Percentiles rank a stretch among this genome's conserved stretches.
These are phyloP conservation scores for Pangasianodon gigas DNA, from an alignment of 2,113 vertebrate species.

Conservation along the genomic window DNA sequence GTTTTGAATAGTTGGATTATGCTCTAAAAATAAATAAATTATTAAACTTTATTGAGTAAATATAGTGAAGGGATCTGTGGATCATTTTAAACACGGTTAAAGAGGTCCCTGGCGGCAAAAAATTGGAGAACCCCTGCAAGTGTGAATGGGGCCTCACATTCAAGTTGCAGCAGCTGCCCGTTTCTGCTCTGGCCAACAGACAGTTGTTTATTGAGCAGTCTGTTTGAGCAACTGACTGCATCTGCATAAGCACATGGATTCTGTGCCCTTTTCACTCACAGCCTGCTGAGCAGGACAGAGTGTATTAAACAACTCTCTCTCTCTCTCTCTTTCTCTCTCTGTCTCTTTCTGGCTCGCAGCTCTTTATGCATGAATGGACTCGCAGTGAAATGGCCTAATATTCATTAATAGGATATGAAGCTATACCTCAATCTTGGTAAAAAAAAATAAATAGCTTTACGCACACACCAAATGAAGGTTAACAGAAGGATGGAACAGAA, in stretches of 20 bases:
- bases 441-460: not conserved
- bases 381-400: not conserved
- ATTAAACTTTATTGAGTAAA: not conserved
- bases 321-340: not conserved
- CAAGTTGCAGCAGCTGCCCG: conserved; percentile 34
- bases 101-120: not conserved
- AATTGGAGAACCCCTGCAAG: not conserved
- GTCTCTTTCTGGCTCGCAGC: not conserved
- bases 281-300: conserved; percentile 11
- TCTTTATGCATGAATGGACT: not conserved
- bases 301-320: not conserved
- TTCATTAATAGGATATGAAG: conserved; percentile 4
- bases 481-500: not conserved
- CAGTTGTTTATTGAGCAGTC: conserved; percentile 53
- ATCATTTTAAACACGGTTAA: not conserved
- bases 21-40: not conserved
- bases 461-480: not conserved
- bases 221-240: conserved; percentile 50
- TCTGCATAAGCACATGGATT: conserved; percentile 52
- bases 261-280: conserved; percentile 23
- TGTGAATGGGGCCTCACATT: not conserved
- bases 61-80: not conserved
- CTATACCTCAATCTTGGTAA: not conserved
- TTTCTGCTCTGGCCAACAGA: conserved; percentile 38
- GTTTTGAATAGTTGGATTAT: not conserved